Base-by-base conservation (phyloP, 2,797 vertebrate species). In the Acrocephalus scirpaceus region DNA sequence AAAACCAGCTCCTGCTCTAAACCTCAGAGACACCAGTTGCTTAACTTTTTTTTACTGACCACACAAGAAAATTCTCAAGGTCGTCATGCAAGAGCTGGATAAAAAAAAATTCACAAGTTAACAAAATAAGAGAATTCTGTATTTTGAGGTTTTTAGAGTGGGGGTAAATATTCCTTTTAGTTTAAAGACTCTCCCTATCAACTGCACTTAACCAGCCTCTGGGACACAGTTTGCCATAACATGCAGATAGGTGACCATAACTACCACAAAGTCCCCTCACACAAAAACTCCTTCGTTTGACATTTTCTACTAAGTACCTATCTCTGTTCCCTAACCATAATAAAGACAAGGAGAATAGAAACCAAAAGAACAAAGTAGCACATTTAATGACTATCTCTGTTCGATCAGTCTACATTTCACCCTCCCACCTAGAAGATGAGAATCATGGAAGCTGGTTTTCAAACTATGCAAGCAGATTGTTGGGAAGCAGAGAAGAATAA, bases 1-100 rank as follows among this genome's bases (percentile, higher is more conserved):
- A 76, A 50, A 27, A 93, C 18, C 70, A 88, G 76, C 60, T 92
- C 67, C 84, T 85, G 70, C 56, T 94, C 34, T 64, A 82, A 94
- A 84, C 40, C 16, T 47, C 64, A 81, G 32, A 86, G 56, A 81
- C 34, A 61, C 13, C 7, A 83, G 60, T 56, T 96, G 70, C 76
- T 82, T 74, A 83, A 51, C 54, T 56, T 70, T 32, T 75, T 27
- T 65, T 71, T 36, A 61, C 21, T 88, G 91, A 97, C 78, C 83
- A 95, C 95, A 94, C 70, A 94, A 88, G 56, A 72, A 61, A 93
- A 30, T 83, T 90, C 88, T 84, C 20, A 75, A 62, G 27, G 60
- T 44, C 48, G 19, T 65, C 80, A 75, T 47, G 60, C 73, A 89
- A 79, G 82, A 60, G 26, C 29, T 50, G 38, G 47, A 77, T 75